A percentile compares a stretch with the other conserved stretches of the same genome.
Evolutionary conservation across 1,140 invertebrate species (phyloP).

Genomic region (Pseudomyrmex gracilis): DNA sequence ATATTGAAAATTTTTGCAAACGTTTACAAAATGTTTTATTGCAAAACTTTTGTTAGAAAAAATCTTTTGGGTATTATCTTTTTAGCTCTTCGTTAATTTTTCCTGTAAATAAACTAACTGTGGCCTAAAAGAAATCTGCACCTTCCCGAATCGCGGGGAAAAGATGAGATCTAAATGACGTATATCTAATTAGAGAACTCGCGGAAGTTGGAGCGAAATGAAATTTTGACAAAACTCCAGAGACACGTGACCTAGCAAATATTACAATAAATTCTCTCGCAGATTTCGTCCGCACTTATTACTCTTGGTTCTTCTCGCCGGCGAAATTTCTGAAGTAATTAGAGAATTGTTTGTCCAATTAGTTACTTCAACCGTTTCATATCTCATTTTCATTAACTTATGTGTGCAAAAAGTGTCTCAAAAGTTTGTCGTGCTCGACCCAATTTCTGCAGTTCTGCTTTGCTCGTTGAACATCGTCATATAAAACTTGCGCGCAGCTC

Average conservation of each 20-base stretch:
- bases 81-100: not conserved
- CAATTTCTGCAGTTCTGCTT: constrained; percentile 6
- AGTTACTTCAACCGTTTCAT: not conserved
- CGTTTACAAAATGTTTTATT: not conserved
- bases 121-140: not conserved
- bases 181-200: constrained; percentile 5
- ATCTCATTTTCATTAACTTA: not conserved
- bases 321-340: constrained; percentile 21
- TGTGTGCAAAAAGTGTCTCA: not conserved
- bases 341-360: constrained; percentile 22
- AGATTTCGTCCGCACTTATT: not conserved
- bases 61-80: not conserved
- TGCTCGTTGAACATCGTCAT: not conserved
- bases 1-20: not conserved
- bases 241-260: constrained; percentile 6
- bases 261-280: constrained; percentile 31
- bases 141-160: not conserved
- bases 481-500: constrained; percentile 7
- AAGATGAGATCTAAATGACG: not conserved
- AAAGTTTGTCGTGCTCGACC: not conserved
- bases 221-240: constrained; percentile 7
- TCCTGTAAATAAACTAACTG: not conserved
- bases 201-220: constrained; percentile 12
- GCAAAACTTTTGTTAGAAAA: not conserved
- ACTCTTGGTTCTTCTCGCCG: not conserved